Evolutionary conservation across 2,113 vertebrate genomes (phyloP), one percentile per base, ranked within the genome.

Genomic region (Noctilio leporinus): DNA sequence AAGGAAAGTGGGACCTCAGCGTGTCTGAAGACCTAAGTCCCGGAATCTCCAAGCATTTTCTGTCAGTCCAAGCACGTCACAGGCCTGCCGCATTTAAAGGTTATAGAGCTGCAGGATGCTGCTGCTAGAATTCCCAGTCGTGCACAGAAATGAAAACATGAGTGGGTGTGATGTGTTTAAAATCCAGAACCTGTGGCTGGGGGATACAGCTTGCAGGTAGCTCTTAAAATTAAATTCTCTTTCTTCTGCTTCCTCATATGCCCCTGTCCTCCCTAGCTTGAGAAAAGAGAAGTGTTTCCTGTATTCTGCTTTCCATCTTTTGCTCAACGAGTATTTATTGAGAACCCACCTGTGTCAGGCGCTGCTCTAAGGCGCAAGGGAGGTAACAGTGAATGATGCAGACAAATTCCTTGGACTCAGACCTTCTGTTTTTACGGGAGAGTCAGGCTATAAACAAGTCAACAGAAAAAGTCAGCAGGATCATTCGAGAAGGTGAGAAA

Each of bases 61-160:
- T 15, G 0, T 64, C 9, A 43, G 19, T 67, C 93, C 72, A 69
- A 51, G 85, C 80, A 69, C n/a, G 20, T 45, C 22, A 16, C 35
- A 33, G 57, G n/a, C 62, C 24, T 69, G 78, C 24, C 22, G 2
- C 38, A 4, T 55, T 51, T n/a, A 51, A 20, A 0, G 38, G 53
- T 16, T 43, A 19, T 0, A 33, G 22, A 33, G 70, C 22, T 47
- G 3, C 19, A 22, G 38, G 47, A 8, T 11, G 16, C n/a, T 9
- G 35, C 38, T 33, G 38, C n/a, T 22, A 1, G 10, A 65, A 14
- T 57, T 33, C 65, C 38, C 73, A n/a, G 0, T 11, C 59, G 19
- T 24, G 11, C 30, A 0, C 0, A 0, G 75, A 40, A 35, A 43
- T 51, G 0, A 38, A 51, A 43, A n/a, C 1, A 1, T 6, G n/a